These are phyloP conservation scores for Lycorma delicatula DNA, from an alignment of 1,140 invertebrate species.

Conservation along the genomic window DNA sequence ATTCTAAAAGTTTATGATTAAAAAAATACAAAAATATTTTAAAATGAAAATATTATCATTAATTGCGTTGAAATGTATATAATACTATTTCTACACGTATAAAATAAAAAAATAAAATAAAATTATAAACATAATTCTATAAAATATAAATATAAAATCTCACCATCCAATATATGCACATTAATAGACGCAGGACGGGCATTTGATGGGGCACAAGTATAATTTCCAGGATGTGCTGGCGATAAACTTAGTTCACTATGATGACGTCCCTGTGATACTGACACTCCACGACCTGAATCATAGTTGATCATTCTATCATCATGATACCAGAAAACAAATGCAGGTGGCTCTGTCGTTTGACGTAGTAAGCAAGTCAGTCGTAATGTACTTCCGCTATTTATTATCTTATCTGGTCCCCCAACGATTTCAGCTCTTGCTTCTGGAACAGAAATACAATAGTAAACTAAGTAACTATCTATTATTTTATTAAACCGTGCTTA, in stretches of 20 bases:
- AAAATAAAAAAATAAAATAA: too few relatives aligned
- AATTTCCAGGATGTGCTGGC: conserved; percentile 72
- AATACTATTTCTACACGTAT: too few relatives aligned
- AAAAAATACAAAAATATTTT: too few relatives aligned
- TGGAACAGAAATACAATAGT: conserved; percentile 38
- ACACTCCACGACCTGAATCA: conserved; percentile 70
- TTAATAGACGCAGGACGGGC: conserved; percentile 71
- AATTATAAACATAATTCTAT: too few relatives aligned
- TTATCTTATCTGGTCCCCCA: conserved; percentile 73
- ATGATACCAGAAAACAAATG: conserved; percentile 86
- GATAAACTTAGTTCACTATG: conserved; percentile 54
- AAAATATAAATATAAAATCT: too few relatives aligned
- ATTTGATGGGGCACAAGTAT: conserved; percentile 78
- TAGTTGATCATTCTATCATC: conserved; percentile 85
- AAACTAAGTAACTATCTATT: too few relatives aligned
- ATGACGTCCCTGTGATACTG: conserved; percentile 59
- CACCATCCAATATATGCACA: conserved; percentile 77
- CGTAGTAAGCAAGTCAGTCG: conserved; percentile 68
- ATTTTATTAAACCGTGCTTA: too few relatives aligned
- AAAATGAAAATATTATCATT: too few relatives aligned
- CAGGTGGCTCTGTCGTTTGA: conserved; percentile 70
- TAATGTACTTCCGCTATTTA: conserved; percentile 74
- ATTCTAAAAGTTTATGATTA: too few relatives aligned
- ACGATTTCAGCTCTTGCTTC: conserved; percentile 77
- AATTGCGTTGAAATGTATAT: too few relatives aligned